Evolutionary conservation across 1,140 invertebrate species (phyloP).

Genomic region (Aricia agestis): DNA sequence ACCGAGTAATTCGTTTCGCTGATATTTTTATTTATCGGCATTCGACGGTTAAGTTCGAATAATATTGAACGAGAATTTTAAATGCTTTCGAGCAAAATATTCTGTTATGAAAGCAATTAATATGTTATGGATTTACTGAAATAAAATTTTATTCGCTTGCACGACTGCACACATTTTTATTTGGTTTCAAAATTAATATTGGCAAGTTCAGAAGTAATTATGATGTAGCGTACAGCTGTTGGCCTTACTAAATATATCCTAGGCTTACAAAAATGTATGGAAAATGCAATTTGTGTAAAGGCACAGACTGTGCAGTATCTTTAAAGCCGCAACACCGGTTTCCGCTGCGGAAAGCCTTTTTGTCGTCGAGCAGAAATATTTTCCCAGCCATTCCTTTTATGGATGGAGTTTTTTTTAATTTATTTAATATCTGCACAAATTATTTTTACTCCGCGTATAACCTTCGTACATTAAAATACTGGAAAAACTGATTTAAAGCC

Average conservation of each 20-base stretch:
- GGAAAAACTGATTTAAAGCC: no score
- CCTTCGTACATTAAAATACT: neutral
- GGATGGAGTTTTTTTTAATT: neutral
- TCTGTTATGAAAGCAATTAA: neutral
- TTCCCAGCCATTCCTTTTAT: neutral
- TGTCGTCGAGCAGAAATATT: constrained; percentile 1
- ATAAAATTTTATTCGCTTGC: neutral
- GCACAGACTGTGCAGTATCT: neutral
- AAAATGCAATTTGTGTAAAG: neutral
- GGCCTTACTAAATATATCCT: neutral
- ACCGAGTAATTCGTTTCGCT: neutral
- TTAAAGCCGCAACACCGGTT: neutral
- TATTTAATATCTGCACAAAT: constrained; percentile 1
- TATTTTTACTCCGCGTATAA: neutral
- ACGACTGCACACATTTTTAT: neutral
- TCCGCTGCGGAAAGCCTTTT: neutral
- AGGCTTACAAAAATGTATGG: neutral
- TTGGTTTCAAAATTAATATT: neutral
- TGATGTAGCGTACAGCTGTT: neutral
- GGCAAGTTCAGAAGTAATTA: neutral
- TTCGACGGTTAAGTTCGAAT: neutral
- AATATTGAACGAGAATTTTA: neutral
- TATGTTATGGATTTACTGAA: neutral
- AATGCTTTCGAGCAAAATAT: neutral
- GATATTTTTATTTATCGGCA: neutral